A percentile compares a stretch with the other conserved stretches of the same genome.
Evolutionary conservation across 2,113 vertebrate species (phyloP).

Genomic region (Cettia cetti): DNA sequence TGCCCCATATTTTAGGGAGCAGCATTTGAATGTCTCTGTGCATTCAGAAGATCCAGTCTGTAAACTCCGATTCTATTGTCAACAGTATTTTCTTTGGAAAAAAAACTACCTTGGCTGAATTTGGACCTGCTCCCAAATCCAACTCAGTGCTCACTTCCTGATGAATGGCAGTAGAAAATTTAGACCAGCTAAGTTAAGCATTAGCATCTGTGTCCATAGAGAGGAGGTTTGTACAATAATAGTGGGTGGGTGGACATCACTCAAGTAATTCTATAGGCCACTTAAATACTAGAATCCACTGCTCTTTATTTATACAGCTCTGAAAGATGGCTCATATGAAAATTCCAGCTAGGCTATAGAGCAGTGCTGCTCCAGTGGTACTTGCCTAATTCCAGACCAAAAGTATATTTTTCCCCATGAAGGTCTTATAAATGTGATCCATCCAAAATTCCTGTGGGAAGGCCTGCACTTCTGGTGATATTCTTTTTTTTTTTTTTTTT

Average conservation of each 20-base stretch:
- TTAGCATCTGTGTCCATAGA: not conserved
- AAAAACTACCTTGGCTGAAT: not conserved
- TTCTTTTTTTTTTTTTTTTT: not conserved
- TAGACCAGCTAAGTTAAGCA: conserved; percentile 4
- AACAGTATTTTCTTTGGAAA: conserved; percentile 9
- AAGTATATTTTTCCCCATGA: not conserved
- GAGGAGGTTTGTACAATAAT: not conserved
- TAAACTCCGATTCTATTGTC: not conserved
- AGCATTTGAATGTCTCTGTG: not conserved
- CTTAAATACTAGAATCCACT: not conserved
- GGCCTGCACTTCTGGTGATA: not conserved
- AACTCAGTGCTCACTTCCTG: not conserved
- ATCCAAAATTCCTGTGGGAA: not conserved
- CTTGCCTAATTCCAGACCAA: not conserved
- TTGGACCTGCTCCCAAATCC: not conserved
- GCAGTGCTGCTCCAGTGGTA: not conserved
- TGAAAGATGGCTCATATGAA: not conserved
- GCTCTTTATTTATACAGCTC: not conserved
- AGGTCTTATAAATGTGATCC: not conserved
- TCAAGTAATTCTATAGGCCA: not conserved
- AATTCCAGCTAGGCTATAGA: not conserved
- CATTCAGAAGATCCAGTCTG: not conserved
- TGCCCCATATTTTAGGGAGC: not conserved
- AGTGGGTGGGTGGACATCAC: not conserved
- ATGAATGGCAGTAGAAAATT: conserved; percentile 9